Evolutionary conservation across 2,113 vertebrate genomes (phyloP), one percentile per base, ranked within the genome.

Genomic region (Eleginops maclovinus): DNA sequence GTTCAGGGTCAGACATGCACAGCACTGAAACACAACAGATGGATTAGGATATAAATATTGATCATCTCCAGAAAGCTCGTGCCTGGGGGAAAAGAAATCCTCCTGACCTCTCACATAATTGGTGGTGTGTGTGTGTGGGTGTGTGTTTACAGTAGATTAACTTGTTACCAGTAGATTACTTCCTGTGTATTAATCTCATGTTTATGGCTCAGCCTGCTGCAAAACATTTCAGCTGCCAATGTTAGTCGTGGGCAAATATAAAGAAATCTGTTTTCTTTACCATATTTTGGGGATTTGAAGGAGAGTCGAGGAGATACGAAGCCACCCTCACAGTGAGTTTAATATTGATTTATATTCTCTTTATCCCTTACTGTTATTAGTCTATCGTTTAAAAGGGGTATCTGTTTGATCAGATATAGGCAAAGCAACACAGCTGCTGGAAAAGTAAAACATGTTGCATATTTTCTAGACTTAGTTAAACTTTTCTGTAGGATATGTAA

Each of bases 1-100:
- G 6, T 78, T 84, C 71, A 74, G 47, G 72, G 72, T 71, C 68
- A 54, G 36, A 31, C 46, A 15, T 49, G 40, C 19, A 1, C 36
- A 4, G 4, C 0, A 73, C 46, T n/a, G 1, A 60, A 70, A 63
- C 75, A 61, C 63, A 51, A 10, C 77, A 73, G 58, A 78, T 0
- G 22, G 79, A 80, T 65, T 67, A 54, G 60, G 21, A 83, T 56
- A 47, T 70, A n/a, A n/a, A n/a, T n/a, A 87, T 89, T 72, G 88
- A 87, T 83, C 81, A 78, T 51, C 74, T 75, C 61, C 55, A 41
- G 49, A 56, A 56, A 85, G 61, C 49, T 73, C 19, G 10, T 53
- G 71, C 4, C 0, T 65, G 3, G 31, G n/a, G n/a, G n/a, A n/a
- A 74, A 61, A 70, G 40, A 64, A n/a, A 73, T 11, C 60, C 58